Conservation (phyloP, 2,888 invertebrate genomes). For the Ennomos fuscantarius region DNA sequence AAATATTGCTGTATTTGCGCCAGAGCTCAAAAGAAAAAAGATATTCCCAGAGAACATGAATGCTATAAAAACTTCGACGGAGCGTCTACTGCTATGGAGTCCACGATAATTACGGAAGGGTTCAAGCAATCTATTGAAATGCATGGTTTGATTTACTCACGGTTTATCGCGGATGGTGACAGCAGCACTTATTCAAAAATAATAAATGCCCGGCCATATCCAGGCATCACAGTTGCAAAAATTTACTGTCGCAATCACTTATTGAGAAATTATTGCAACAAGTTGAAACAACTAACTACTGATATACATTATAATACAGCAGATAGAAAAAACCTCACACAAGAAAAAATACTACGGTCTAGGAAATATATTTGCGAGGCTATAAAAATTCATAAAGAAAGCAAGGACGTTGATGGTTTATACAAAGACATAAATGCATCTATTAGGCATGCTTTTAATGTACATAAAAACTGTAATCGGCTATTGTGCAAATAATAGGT, state of each 20-base stretch:
- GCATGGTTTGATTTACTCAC: conserved; percentile 3
- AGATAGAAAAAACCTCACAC: conserved; percentile 8
- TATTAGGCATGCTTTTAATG: conserved; percentile 14
- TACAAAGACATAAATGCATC: conserved; percentile 14
- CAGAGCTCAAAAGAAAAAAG: conserved; percentile 32
- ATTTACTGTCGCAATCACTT: conserved; percentile 3
- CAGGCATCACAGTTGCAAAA: conserved; percentile 3
- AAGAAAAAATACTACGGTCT: conserved; percentile 14
- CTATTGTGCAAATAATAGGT: too few relatives aligned
- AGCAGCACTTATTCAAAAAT: conserved; percentile 7
- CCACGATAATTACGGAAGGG: conserved; percentile 7
- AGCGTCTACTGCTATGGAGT: conserved; percentile 5
- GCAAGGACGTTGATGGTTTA: conserved; percentile 10
- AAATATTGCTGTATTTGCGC: conserved; percentile 16
- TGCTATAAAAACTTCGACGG: conserved; percentile 6
- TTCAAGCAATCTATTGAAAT: conserved; percentile 7
- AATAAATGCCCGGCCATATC: not conserved
- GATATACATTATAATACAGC: conserved; percentile 6
- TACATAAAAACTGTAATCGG: conserved; percentile 9
- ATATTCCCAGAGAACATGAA: not conserved
- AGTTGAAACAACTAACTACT: conserved; percentile 8
- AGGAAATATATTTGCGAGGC: conserved; percentile 1
- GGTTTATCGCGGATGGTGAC: conserved; percentile 8
- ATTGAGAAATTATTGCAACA: conserved; percentile 31
- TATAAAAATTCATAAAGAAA: conserved; percentile 9